Conservation (phyloP, 2,888 invertebrate genomes). For the Dryadula phaetusa region DNA sequence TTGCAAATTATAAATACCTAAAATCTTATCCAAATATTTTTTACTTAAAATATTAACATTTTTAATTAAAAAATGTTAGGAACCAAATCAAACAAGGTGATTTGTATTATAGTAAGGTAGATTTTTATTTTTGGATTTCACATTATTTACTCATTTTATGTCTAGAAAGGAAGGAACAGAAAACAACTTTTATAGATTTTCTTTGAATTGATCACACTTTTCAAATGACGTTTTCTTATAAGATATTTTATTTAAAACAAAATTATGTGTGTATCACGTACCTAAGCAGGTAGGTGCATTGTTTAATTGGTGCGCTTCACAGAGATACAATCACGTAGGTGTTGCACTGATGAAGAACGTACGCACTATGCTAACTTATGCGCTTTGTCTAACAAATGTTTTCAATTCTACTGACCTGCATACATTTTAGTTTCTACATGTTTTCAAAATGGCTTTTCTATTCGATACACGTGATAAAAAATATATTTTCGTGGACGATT, state of each 20-base stretch:
- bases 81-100: no score
- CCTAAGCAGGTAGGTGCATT: slow-evolving; percentile 24
- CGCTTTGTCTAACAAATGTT: slow-evolving; percentile 25
- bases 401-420: slow-evolving; percentile 16
- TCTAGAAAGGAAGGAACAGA: no score
- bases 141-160: no score
- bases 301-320: slow-evolving; percentile 49
- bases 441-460: not conserved
- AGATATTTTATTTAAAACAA: not conserved
- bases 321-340: slow-evolving; percentile 46
- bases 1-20: not conserved
- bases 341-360: slow-evolving; percentile 36
- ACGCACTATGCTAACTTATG: slow-evolving; percentile 1
- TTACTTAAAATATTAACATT: no score
- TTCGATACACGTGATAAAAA: no score
- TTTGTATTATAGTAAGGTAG: no score
- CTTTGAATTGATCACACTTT: no score
- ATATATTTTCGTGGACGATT: no score
- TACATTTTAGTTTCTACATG: slow-evolving; percentile 16
- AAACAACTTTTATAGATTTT: no score
- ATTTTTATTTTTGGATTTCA: no score
- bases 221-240: not conserved
- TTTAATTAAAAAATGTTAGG: no score
- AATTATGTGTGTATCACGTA: not conserved
- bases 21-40: not conserved